These are phyloP conservation scores for Pseudeuparius sepicola DNA, from an alignment of 2,888 invertebrate genomes.

Conservation along the genomic window DNA sequence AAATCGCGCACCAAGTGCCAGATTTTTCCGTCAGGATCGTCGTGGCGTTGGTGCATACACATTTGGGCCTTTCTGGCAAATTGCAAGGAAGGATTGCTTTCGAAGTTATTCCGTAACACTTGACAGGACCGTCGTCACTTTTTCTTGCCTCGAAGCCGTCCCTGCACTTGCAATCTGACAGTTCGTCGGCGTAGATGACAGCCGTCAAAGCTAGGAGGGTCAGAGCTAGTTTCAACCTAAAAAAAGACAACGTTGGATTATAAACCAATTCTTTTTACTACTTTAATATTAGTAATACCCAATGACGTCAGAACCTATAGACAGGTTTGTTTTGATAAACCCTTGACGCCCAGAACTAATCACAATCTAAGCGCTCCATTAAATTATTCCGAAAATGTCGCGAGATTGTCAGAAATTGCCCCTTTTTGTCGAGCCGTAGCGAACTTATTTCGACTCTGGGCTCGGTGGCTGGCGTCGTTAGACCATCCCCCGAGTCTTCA, in stretches of 20 bases:
- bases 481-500: too few species aligned
- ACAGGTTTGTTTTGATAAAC: too few species aligned
- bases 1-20: constrained; percentile 25
- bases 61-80: constrained; percentile 22
- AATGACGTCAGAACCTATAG: too few species aligned
- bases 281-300: too few species aligned
- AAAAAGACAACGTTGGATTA: constrained; percentile 1
- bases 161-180: constrained; percentile 22
- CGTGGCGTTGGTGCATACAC: constrained; percentile 20
- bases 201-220: constrained; percentile 1
- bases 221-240: constrained; percentile 8
- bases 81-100: constrained; percentile 23
- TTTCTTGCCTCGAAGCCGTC: constrained; percentile 18
- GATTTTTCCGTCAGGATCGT: constrained; percentile 19
- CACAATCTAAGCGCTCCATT: too few species aligned
- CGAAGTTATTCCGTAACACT: constrained; percentile 21
- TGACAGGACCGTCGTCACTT: constrained; percentile 18
- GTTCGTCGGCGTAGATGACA: constrained; percentile 16
- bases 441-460: too few species aligned
- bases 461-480: too few species aligned
- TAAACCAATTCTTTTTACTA: too few species aligned
- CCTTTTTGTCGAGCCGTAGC: too few species aligned
- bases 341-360: too few species aligned
- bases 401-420: too few species aligned
- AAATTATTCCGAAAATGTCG: too few species aligned